Evolutionary conservation across 2,888 invertebrate species (phyloP), one percentile per base, ranked within the genome.

Genomic region (Miltochrista miniata): DNA sequence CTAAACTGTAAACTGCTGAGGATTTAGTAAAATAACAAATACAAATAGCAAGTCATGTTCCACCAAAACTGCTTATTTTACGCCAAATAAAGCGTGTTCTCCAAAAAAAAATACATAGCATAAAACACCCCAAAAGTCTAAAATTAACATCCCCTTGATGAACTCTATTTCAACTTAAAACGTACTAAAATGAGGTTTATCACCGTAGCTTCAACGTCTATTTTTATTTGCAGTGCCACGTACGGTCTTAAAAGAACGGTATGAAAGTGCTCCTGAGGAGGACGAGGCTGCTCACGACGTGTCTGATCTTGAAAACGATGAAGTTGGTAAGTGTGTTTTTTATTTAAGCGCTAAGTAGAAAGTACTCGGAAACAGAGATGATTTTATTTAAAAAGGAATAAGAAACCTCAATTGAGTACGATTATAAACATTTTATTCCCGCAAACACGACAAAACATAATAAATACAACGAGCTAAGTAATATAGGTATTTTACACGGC

Each of bases 171-270:
- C 15, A 40, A 14, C 38, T 42, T 34, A 38, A 47, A 40, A 41
- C 45, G 15, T 63, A 24, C 18, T 2, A 68, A 70, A 63, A 53
- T 61, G 51, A 42, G 43, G 70, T 70, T 70, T 83, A 68, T 51
- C 2, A 2, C 1, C 2, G 18, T 53, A 38, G 36, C 34, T 7
- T 61, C 81, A 84, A 80, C 73, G 83, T 76, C 54, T 52, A 59
- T 59, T 72, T 80, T 84, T 59, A 56, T 57, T 82, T 82, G 76
- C 91, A 97, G 97, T 97, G 60, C 97, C 96, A 3, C 93, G 96
- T 61, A 95, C 95, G 77, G 96, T 97, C 47, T 90, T 97, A 56
- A 96, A 96, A 77, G 96, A 96, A 83, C 94, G 95, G 64, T 96
- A 95, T 85, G 96, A 96, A 76, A 96, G 95, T 56, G 94, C 94